A percentile compares a stretch with the other conserved stretches of the same genome.
phyloP scores from a whole-genome alignment of 2,113 vertebrate species.

The Dendrocopos noguchii region DNA sequence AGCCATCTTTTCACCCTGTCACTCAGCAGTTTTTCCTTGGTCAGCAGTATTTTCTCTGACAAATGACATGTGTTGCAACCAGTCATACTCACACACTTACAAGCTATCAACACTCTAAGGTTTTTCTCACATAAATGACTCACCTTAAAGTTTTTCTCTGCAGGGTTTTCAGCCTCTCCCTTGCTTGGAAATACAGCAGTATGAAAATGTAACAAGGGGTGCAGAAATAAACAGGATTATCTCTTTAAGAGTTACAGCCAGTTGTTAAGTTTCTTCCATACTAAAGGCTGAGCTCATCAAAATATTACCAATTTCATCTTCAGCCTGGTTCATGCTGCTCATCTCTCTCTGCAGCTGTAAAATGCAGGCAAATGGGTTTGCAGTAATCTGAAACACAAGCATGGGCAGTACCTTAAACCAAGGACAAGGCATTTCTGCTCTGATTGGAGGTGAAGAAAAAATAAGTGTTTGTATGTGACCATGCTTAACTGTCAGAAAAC shows the following conservation, averaged over 20 bases:
- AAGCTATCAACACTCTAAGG: not conserved
- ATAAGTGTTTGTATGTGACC: too few species aligned
- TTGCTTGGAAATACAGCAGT: not conserved
- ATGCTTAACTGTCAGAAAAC: not conserved
- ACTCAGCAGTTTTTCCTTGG: not conserved
- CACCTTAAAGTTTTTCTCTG: not conserved
- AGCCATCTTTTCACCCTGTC: not conserved
- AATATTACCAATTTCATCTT: not conserved
- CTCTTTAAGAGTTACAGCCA: not conserved
- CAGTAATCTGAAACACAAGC: not conserved
- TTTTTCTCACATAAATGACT: not conserved
- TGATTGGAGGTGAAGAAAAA: not conserved
- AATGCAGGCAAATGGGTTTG: not conserved
- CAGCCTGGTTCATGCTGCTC: rapidly evolving
- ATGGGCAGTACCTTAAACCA: not conserved
- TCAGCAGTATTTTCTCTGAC: not conserved
- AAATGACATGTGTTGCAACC: not conserved
- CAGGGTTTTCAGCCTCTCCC: not conserved
- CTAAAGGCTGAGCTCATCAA: not conserved
- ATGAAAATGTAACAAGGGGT: not conserved
- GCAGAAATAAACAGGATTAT: not conserved
- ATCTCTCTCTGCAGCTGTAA: not conserved
- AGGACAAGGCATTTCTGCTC: not conserved
- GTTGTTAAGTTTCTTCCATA: not conserved
- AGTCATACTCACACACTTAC: not conserved